Conservation (phyloP, 2,113 vertebrate genomes). For the Crotalus viridis region DNA sequence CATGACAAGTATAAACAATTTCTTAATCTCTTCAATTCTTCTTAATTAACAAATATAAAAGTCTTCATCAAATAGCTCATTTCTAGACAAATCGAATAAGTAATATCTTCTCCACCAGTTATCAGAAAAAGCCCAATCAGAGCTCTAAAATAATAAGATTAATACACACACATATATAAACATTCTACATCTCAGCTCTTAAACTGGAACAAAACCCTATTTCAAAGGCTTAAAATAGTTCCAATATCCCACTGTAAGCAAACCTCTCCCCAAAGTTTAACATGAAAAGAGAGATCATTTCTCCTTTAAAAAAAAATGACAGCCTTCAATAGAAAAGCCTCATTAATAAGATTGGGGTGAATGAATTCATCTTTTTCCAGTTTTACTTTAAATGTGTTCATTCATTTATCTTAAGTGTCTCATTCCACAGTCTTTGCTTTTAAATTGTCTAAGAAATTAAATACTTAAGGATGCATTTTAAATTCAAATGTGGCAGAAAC, state of each 20-base stretch:
- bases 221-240: background rate
- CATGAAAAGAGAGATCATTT: background rate
- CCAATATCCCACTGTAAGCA: background rate
- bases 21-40: background rate
- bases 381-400: background rate
- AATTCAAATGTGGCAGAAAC: background rate
- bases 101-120: background rate
- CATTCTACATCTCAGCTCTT: background rate
- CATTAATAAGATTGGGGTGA: background rate
- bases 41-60: background rate
- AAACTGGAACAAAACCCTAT: background rate
- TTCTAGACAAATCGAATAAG: background rate
- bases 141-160: background rate
- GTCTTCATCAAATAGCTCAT: background rate
- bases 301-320: background rate
- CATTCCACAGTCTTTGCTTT: too few species aligned
- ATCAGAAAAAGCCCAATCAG: background rate
- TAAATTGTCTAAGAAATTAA: background rate
- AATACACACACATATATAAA: background rate
- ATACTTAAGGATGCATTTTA: background rate
- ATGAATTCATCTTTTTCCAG: background rate
- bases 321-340: background rate
- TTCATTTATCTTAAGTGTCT: background rate
- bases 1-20: background rate
- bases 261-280: background rate